These are phyloP conservation scores for Thinocorus orbignyianus DNA, from an alignment of 2,113 vertebrate genomes.

Conservation along the genomic window DNA sequence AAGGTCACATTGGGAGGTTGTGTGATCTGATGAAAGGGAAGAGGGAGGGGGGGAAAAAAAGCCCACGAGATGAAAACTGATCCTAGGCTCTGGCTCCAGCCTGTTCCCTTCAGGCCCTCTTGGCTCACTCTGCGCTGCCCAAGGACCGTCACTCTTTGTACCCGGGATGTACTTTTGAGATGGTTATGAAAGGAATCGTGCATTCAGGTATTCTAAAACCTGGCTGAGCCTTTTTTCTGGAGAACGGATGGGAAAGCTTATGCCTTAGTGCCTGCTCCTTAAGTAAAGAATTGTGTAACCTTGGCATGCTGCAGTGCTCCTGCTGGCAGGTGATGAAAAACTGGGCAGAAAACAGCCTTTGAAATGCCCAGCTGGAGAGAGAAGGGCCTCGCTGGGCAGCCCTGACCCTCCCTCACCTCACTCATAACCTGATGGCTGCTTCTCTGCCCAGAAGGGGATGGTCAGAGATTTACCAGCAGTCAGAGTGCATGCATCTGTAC, in stretches of 20 bases:
- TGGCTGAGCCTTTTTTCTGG: background rate
- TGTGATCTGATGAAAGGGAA: background rate
- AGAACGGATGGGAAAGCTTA: background rate
- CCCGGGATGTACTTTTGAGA: background rate
- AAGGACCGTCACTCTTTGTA: background rate
- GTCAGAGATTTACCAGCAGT: background rate
- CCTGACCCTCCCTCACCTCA: background rate
- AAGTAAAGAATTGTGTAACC: background rate
- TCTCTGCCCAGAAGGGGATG: background rate
- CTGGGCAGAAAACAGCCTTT: background rate
- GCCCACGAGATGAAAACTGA: background rate
- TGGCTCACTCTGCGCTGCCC: background rate
- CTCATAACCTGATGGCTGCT: background rate
- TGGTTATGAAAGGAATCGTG: background rate
- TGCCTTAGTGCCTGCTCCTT: background rate
- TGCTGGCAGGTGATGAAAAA: background rate
- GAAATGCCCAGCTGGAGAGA: background rate
- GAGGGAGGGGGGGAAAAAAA: background rate
- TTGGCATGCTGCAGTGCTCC: background rate
- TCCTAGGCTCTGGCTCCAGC: background rate
- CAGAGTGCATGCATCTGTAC: background rate
- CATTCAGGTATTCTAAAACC: constrained; percentile 6
- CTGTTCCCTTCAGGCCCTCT: background rate
- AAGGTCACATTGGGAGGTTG: background rate
- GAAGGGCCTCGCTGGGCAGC: background rate